These are phyloP conservation scores for Bhutanitis thaidina DNA, from an alignment of 2,888 invertebrate species.

Conservation along the genomic window DNA sequence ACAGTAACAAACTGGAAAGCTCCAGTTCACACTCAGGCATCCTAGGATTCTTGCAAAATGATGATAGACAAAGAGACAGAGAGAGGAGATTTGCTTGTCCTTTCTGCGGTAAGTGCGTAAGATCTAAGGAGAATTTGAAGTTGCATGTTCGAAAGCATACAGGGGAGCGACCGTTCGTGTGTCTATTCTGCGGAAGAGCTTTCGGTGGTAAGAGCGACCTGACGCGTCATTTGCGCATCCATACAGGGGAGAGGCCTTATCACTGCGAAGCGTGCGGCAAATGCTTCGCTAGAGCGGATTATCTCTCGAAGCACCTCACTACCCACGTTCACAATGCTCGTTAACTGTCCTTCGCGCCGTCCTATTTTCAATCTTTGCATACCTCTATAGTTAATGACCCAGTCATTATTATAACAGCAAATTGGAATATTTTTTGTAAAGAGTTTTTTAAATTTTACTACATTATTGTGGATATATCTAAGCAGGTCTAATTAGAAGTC, in stretches of 20 bases:
- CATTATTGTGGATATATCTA: constrained; percentile 51
- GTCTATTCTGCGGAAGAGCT: constrained; percentile 92
- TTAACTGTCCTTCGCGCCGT: constrained; percentile 59
- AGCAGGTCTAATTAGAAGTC: constrained; percentile 69
- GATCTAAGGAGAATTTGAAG: constrained; percentile 93
- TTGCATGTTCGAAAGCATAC: constrained; percentile 92
- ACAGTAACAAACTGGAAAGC: constrained; percentile 71
- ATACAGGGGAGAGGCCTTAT: constrained; percentile 93
- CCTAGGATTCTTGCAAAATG: constrained; percentile 82
- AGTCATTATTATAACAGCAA: constrained; percentile 61
- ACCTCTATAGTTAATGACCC: constrained; percentile 49
- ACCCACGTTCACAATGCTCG: constrained; percentile 91
- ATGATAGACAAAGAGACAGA: constrained; percentile 78
- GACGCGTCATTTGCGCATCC: constrained; percentile 91
- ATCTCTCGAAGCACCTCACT: constrained; percentile 93
- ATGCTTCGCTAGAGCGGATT: constrained; percentile 94
- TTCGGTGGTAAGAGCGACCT: constrained; percentile 94
- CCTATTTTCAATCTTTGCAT: constrained; percentile 45
- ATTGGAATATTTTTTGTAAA: constrained; percentile 74
- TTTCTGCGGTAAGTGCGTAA: constrained; percentile 93
- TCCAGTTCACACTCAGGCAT: constrained; percentile 79
- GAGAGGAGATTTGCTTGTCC: constrained; percentile 92
- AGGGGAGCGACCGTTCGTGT: constrained; percentile 94
- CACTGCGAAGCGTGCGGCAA: constrained; percentile 96
- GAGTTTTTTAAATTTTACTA: constrained; percentile 71